A percentile compares a stretch with the other conserved stretches of the same genome.
These are phyloP conservation scores for Plebejus anna DNA, from an alignment of 2,888 invertebrate species.

Conservation along the genomic window DNA sequence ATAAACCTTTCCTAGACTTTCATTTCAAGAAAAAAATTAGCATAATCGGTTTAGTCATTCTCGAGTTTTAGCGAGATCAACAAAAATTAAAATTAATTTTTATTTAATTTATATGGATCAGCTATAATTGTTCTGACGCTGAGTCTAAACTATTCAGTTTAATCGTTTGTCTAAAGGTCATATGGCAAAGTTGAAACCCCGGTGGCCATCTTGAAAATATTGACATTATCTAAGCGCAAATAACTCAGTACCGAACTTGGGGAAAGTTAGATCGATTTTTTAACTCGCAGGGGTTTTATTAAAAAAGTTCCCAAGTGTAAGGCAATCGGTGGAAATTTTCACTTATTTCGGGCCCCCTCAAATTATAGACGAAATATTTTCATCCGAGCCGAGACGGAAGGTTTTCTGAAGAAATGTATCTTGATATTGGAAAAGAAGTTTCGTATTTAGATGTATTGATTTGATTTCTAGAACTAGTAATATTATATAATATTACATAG, in stretches of 20 bases:
- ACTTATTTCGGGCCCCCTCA: constrained; percentile 29
- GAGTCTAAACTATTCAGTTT: too few species aligned
- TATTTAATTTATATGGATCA: too few species aligned
- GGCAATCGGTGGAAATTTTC: constrained; percentile 30
- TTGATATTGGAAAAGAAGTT: constrained; percentile 6
- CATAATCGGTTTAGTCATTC: too few species aligned
- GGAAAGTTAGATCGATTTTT: constrained; percentile 31
- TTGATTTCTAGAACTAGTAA: too few species aligned
- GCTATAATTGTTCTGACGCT: too few species aligned
- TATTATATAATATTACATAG: too few species aligned
- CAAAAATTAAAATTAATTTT: too few species aligned
- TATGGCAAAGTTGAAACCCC: not conserved
- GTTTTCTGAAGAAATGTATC: not conserved
- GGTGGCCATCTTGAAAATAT: constrained; percentile 18
- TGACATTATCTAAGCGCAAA: constrained; percentile 28
- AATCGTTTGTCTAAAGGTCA: too few species aligned
- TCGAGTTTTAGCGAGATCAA: too few species aligned
- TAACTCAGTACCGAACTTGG: constrained; percentile 24
- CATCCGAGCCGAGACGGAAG: not conserved
- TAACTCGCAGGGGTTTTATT: constrained; percentile 30
- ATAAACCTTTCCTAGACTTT: too few species aligned
- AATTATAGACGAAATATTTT: not conserved
- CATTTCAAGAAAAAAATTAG: too few species aligned
- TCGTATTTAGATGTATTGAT: not conserved
- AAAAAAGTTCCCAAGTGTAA: constrained; percentile 34